Evolutionary conservation across 92 coral and sea anemone genomes (phyloP), one percentile per base, ranked within the genome.

Genomic region (Zoanthus sociatus): DNA sequence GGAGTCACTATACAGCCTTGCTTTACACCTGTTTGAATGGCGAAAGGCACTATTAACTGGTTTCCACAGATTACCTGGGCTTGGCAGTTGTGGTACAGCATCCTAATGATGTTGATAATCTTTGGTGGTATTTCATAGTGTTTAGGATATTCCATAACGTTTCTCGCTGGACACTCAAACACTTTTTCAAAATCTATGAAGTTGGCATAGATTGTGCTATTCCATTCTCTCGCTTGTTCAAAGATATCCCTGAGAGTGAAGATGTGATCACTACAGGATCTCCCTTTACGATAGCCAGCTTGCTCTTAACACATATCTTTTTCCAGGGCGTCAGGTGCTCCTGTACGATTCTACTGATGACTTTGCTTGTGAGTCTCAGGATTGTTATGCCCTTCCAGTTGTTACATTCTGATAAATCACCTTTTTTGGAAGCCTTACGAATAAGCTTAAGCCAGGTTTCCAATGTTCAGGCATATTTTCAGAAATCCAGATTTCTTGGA

Each of bases 401-500:
- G 20, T 63, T 63, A 63, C 70, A 16, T 30, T 63, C 70, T 16
- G 18, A 16, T 63, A 63, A 14, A 16, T 17, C 70, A 63, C 70
- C 70, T 16, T 63, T 26, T 63, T 63, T 63, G 70, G 70, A 18
- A 63, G 70, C 30, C 70, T 63, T 63, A 6, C 70, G 32, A 18
- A 26, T 26, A 26, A 26, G 26, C 26, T 63, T 1, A 17, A 63
- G 69, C 69, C 69, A 63, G 31, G 16, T 30, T 63, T 55, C 63
- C 12, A 10, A 16, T 55, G 66, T 78, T 55, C 84, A 78, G 46
- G 47, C 50, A 78, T 31, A 3, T 78, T 56, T 4, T 30, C 84
- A n/a, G 84, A 78, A 8, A 78, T 78, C 44, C 48, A 78, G 84
- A 31, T 4, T 56, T 63, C 20, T 12, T 63, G 30, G 69, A 63